A percentile compares a stretch with the other conserved stretches of the same genome.
phyloP scores from a whole-genome alignment of 2,888 invertebrate genomes.

The Plagodis pulveraria region DNA sequence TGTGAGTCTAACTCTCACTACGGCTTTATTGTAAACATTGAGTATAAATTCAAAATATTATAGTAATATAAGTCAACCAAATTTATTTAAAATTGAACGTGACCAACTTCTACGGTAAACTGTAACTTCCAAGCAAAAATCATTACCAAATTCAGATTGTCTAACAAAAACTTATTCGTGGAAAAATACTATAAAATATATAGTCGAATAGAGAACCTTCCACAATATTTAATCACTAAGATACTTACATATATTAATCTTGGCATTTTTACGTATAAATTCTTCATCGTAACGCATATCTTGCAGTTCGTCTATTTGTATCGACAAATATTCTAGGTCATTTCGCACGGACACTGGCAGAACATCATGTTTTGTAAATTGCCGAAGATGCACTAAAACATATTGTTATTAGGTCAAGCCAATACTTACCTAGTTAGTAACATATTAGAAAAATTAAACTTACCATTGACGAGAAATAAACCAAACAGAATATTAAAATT shows the following conservation, averaged over 20 bases:
- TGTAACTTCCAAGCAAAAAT: no score
- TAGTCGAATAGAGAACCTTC: no score
- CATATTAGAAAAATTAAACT: neutral
- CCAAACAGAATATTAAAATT: conserved; percentile 6
- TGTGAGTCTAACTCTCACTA: no score
- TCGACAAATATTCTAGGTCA: neutral
- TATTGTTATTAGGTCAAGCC: neutral
- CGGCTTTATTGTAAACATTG: no score
- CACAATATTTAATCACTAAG: no score
- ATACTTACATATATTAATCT: neutral
- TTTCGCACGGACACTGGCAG: neutral
- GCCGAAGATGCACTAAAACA: neutral
- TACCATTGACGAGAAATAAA: conserved; percentile 16
- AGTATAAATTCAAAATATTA: no score
- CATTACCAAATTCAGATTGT: no score
- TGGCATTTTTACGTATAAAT: neutral
- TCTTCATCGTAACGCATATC: neutral
- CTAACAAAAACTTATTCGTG: no score
- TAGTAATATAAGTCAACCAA: no score
- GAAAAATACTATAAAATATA: no score
- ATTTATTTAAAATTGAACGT: no score
- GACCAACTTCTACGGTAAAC: no score
- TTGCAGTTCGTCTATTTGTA: neutral
- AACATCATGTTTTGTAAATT: neutral
- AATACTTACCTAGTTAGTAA: neutral